Conservation (phyloP, 2,797 vertebrate species). For the Scarus forsteni region DNA sequence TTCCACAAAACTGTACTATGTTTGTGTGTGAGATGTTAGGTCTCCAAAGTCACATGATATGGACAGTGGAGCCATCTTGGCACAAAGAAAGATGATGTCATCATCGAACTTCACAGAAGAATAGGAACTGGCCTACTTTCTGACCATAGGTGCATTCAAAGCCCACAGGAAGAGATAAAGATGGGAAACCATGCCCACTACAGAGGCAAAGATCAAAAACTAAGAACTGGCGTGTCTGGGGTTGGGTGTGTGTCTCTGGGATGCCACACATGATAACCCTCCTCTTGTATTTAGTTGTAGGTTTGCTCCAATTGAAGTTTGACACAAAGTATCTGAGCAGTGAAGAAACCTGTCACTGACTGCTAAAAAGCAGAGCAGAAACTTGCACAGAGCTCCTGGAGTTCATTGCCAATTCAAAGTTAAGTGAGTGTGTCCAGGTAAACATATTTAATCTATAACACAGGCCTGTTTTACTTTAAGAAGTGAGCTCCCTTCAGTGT, state of each 20-base stretch:
- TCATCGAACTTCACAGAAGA: no score
- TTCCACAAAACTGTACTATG: no score
- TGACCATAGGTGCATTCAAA: no score
- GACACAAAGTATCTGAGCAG: conserved; percentile 38
- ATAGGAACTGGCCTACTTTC: no score
- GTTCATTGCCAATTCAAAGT: conserved; percentile 59
- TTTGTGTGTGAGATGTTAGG: no score
- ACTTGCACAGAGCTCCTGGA: conserved; percentile 20
- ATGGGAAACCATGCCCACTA: no score
- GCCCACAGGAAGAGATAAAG: no score
- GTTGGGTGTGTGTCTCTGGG: conserved; percentile 30
- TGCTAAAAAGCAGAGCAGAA: conserved; percentile 61
- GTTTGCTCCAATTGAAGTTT: conserved; percentile 45
- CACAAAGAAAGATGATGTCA: no score
- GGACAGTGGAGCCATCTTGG: no score
- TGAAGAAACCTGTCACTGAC: conserved; percentile 48
- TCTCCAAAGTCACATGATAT: no score
- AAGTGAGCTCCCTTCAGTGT: background rate
- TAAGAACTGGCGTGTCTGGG: background rate
- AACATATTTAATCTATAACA: conserved; percentile 11
- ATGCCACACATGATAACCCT: conserved; percentile 43
- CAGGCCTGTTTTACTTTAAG: conserved; percentile 46
- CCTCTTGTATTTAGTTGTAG: conserved; percentile 45
- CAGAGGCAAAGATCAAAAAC: no score
- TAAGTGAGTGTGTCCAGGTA: conserved; percentile 47